Conservation (phyloP, 2,888 invertebrate species). For the Danaus chrysippus region DNA sequence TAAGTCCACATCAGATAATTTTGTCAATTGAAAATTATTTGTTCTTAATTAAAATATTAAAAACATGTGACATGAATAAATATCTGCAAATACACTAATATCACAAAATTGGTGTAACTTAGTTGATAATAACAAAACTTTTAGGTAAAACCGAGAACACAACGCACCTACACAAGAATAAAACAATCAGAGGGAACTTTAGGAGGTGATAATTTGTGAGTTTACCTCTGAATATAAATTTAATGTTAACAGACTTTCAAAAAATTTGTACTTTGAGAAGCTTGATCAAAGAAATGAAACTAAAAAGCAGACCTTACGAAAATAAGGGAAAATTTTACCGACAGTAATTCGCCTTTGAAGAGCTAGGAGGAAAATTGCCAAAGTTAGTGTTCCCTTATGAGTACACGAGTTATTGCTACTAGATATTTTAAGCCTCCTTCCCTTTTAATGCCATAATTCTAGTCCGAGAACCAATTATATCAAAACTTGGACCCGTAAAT, state of each 20-base stretch:
- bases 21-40: no score
- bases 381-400: conserved; percentile 74
- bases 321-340: conserved; percentile 76
- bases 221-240: conserved; percentile 72
- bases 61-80: no score
- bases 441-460: conserved; percentile 42
- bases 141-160: not conserved
- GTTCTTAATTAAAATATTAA: no score
- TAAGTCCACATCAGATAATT: no score
- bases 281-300: conserved; percentile 77
- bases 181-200: conserved; percentile 27
- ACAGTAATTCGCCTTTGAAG: conserved; percentile 75
- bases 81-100: no score
- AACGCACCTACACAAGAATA: conserved; percentile 32
- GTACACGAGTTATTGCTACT: conserved; percentile 56
- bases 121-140: not conserved
- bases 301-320: conserved; percentile 71
- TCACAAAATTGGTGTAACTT: no score
- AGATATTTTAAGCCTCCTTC: conserved; percentile 47
- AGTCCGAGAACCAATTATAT: conserved; percentile 46
- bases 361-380: conserved; percentile 71
- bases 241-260: conserved; percentile 61
- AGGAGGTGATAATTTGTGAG: conserved; percentile 67
- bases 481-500: conserved; percentile 38
- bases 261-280: conserved; percentile 70